A percentile compares a stretch with the other conserved stretches of the same genome.
These are phyloP conservation scores for Hyla sarda DNA, from an alignment of 2,113 vertebrate genomes.

Conservation along the genomic window DNA sequence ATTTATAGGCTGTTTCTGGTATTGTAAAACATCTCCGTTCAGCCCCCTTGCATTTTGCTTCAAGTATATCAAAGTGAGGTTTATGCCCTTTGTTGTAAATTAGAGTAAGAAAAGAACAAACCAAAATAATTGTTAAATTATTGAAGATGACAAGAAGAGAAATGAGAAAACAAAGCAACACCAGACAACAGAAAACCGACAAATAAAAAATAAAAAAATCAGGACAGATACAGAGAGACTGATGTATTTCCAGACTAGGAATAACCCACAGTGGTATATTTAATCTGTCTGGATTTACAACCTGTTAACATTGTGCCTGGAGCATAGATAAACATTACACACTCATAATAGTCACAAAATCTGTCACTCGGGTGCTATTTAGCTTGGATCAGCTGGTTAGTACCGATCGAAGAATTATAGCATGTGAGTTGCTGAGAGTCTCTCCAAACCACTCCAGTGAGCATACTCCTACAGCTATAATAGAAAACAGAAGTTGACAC, in stretches of 20 bases:
- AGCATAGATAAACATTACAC: slow-evolving; percentile 63
- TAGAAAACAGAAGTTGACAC: neutral
- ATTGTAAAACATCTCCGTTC: no score
- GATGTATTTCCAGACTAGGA: slow-evolving; percentile 54
- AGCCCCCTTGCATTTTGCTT: no score
- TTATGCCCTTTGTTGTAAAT: neutral
- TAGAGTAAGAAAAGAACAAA: neutral
- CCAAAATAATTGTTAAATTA: neutral
- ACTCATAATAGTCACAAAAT: slow-evolving; percentile 44
- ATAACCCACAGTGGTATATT: slow-evolving; percentile 55
- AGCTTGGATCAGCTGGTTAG: slow-evolving; percentile 54
- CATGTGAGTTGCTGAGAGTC: neutral
- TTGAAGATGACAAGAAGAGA: neutral
- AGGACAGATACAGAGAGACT: slow-evolving; percentile 27
- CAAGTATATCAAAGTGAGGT: no score
- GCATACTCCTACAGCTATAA: slow-evolving; percentile 30
- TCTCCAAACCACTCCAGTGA: slow-evolving; percentile 47
- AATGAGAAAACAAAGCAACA: neutral
- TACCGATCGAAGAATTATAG: slow-evolving; percentile 38
- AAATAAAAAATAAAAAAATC: slow-evolving; percentile 31
- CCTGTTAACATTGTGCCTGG: slow-evolving; percentile 62
- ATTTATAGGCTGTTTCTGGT: no score
- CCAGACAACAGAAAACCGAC: neutral
- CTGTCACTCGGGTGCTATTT: slow-evolving; percentile 50
- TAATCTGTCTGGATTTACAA: slow-evolving; percentile 64